These are phyloP conservation scores for Lipophrys pholis DNA, from an alignment of 2,113 vertebrate species.

Conservation along the genomic window DNA sequence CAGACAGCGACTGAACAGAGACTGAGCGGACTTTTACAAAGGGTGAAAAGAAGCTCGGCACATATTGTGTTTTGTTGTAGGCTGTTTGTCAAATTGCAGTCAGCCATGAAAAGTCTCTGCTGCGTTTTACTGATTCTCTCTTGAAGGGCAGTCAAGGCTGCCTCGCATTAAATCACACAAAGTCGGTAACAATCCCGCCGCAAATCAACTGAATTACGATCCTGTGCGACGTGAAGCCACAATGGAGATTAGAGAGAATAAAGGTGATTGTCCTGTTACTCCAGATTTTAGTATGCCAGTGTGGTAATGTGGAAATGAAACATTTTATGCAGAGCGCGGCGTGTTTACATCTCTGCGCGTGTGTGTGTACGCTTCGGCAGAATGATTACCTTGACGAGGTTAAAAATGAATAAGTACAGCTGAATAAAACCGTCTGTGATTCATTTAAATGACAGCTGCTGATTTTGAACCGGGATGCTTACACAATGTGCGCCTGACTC, in stretches of 20 bases:
- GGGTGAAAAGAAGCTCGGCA: neutral
- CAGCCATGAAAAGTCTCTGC: conserved; percentile 18
- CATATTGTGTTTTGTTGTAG: neutral
- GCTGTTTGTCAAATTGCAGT: conserved; percentile 34
- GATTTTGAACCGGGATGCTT: conserved; percentile 28
- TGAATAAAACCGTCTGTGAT: conserved; percentile 24
- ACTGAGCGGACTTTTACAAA: conserved; percentile 22
- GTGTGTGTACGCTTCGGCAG: conserved; percentile 35
- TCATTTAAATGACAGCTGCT: conserved; percentile 37
- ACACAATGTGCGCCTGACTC: conserved; percentile 23
- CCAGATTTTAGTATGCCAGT: neutral
- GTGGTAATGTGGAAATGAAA: neutral
- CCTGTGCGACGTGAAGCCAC: conserved; percentile 4
- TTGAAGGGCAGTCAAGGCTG: conserved; percentile 40
- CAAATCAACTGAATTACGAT: conserved; percentile 45
- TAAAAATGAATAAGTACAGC: conserved; percentile 47
- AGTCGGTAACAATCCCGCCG: conserved; percentile 10
- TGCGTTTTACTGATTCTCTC: conserved; percentile 15
- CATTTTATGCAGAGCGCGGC: conserved; percentile 8
- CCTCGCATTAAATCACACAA: conserved; percentile 34
- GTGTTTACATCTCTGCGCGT: neutral
- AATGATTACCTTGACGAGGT: conserved; percentile 54
- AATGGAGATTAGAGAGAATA: conserved; percentile 35
- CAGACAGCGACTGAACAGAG: conserved; percentile 7
- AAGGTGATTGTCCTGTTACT: conserved; percentile 25